phyloP scores from a whole-genome alignment of 2,113 vertebrate species.

The Hyla sarda region DNA sequence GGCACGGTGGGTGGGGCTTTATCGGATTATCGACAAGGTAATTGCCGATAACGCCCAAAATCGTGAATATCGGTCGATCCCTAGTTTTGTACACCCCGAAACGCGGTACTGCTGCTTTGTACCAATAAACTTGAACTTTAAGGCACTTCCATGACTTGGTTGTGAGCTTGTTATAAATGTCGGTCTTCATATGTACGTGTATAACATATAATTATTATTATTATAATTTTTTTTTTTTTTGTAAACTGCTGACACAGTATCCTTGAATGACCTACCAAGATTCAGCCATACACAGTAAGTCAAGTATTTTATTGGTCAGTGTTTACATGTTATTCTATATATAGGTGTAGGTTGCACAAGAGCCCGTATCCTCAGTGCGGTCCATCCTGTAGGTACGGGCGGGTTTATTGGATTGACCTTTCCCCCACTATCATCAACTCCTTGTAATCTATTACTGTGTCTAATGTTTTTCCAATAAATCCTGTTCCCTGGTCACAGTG shows the following conservation, averaged over 20 bases:
- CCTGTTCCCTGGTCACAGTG: background rate
- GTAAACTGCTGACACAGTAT: background rate
- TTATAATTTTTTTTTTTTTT: too few species aligned
- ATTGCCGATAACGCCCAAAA: too few species aligned
- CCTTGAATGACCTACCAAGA: background rate
- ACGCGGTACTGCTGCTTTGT: too few species aligned
- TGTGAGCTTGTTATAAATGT: too few species aligned
- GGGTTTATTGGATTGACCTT: background rate
- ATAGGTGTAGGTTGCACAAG: background rate
- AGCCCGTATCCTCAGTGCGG: background rate
- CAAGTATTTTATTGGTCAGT: background rate
- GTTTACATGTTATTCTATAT: background rate
- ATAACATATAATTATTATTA: too few species aligned
- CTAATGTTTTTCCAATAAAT: background rate
- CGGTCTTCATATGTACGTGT: too few species aligned
- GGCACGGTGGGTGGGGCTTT: too few species aligned
- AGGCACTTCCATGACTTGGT: too few species aligned
- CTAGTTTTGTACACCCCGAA: too few species aligned
- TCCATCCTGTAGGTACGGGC: background rate
- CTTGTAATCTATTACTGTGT: background rate
- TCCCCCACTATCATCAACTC: slow-evolving; percentile 9
- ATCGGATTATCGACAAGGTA: too few species aligned
- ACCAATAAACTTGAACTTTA: too few species aligned
- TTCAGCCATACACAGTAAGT: background rate
- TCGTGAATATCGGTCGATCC: too few species aligned